Evolutionary conservation across 2,797 vertebrate species (phyloP), one percentile per base, ranked within the genome.

Genomic region (Champsocephalus esox): DNA sequence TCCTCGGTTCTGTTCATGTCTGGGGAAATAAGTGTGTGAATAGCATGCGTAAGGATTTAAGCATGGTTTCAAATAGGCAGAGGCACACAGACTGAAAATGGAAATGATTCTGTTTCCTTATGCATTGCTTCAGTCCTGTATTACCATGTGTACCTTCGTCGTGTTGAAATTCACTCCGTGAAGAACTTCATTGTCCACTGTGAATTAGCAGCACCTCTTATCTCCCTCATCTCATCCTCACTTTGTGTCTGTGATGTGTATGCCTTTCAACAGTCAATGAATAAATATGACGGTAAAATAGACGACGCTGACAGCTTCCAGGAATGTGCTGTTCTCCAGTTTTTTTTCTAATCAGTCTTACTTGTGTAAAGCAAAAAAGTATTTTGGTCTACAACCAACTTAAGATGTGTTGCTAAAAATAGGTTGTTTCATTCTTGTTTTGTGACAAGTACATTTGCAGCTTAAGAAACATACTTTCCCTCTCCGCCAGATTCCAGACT

Each of bases 181-280:
- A 64, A 78, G 62, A 89, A 81, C 80, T 65, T 84, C 86, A 83
- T 79, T 79, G 82, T 90, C 88, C 85, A 70, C 79, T 61, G 69
- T 63, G 67, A 89, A 89, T 87, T 81, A 86, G 79, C 80, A 69
- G 60, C 79, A 75, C 73, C 85, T 56, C 81, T 79, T 73, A 87
- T 89, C 73, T 84, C 71, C 77, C 81, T 71, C 81, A 87, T 84
- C 79, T 89, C 67, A 46, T 68, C 59, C 64, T 41, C 66, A 71
- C 81, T 77, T 76, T 70, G 67, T 66, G 77, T 73, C 64, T 41
- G 56, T 4, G 4, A 66, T 48, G 49, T 16, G 75, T 12, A 4
- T 46, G 64, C 81, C 74, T 75, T 76, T 24, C 70, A 80, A 73
- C 87, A 87, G 81, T 74, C 80, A 89, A 89, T 82, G 21, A 78